Evolutionary conservation across 2,888 invertebrate genomes (phyloP), one percentile per base, ranked within the genome.

Genomic region (Crioceris asparagi): DNA sequence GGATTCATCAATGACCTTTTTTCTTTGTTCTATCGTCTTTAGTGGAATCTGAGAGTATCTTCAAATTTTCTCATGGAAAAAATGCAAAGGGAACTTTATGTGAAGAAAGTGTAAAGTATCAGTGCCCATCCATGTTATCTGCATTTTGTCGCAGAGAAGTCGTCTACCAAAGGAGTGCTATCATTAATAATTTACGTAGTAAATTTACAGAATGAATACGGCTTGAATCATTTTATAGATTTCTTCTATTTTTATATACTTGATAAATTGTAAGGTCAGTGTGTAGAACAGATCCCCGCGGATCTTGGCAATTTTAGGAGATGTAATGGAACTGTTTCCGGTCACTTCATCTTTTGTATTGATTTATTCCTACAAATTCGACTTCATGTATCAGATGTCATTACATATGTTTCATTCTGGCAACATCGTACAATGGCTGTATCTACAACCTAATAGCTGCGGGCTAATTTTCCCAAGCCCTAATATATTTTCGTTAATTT

Each of bases 31-130:
- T 29, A 10, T 17, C 18, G 36, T 46, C 68, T 69, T 27, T 58
- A 81, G 81, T 80, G 48, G 59, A 70, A 42, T 72, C 80, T 1
- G 55, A 65, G 38, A 75, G 79, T 38, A 70, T 75, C 50, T 79
- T 79, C 50, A 66, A 65, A 49, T 79, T 80, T 47, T 61, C 60
- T 8, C 55, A 60, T 14, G 46, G 45, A 15, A 48, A 48, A 46
- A 33, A 40, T 3, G 44, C 49, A n/a, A 49, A 48, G 11, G 56
- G 64, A 1, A 66, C 68, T 0, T 61, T 66, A 32, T 74, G 74
- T 48, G 61, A 62, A 15, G 81, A 82, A 59, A 61, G 54, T 2
- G 62, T 77, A 10, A 61, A 63, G 14, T 80, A 76, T 54, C 72
- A 80, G 54, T 82, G 81, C 48, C 79, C 80, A 2, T 64, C 70